Conservation (phyloP, 2,888 invertebrate species). For the Agriopis aurantiaria region DNA sequence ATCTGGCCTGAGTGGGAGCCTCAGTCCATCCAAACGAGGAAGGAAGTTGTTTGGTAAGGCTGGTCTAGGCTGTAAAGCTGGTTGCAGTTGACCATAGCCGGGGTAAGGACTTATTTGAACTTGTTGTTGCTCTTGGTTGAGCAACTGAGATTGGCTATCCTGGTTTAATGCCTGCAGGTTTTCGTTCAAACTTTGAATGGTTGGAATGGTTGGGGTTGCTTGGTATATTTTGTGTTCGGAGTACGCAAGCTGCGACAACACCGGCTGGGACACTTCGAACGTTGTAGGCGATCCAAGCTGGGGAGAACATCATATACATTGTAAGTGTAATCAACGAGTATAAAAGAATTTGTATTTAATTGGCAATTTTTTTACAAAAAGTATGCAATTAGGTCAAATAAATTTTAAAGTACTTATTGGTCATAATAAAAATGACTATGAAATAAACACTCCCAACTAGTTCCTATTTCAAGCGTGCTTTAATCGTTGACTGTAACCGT, state of each 20-base stretch:
- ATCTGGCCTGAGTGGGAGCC: constrained; percentile 21
- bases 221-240: constrained; percentile 63
- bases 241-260: constrained; percentile 73
- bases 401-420: too few relatives aligned
- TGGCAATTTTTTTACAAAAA: neutral
- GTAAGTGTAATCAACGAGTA: neutral
- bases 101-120: constrained; percentile 10
- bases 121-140: constrained; percentile 12
- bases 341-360: neutral
- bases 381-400: too few relatives aligned
- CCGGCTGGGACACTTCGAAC: constrained; percentile 71
- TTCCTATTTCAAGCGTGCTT: too few relatives aligned
- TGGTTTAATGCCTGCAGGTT: constrained; percentile 20
- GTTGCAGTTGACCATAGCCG: constrained; percentile 11
- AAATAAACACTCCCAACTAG: too few relatives aligned
- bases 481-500: too few relatives aligned
- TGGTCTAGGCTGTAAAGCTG: constrained; percentile 11
- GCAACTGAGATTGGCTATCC: constrained; percentile 13
- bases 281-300: constrained; percentile 68
- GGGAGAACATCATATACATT: neutral
- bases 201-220: constrained; percentile 2
- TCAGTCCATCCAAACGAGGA: constrained; percentile 18
- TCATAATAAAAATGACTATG: too few relatives aligned
- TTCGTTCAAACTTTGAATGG: constrained; percentile 22
- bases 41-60: constrained; percentile 19